Percentiles rank a stretch among this genome's conserved stretches.
phyloP scores from a whole-genome alignment of 2,797 vertebrate genomes.

The Bradypus variegatus region DNA sequence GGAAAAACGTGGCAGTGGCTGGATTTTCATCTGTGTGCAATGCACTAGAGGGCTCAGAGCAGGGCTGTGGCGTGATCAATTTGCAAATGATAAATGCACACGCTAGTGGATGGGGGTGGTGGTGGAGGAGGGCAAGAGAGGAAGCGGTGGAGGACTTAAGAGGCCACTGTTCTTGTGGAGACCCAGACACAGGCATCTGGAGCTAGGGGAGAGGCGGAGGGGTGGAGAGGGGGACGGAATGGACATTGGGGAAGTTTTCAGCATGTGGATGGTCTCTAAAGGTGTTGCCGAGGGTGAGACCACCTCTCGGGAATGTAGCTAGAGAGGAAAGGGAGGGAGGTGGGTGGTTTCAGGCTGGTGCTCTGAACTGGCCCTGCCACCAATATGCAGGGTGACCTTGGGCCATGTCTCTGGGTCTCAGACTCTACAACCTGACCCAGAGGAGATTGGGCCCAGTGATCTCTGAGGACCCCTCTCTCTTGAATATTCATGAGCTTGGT shows the following conservation, averaged over 20 bases:
- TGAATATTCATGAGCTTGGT: not conserved
- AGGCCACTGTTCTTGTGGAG: not conserved
- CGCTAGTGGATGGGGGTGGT: not conserved
- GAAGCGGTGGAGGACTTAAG: not conserved
- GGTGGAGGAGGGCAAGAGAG: not conserved
- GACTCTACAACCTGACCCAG: not conserved
- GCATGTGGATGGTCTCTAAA: not conserved
- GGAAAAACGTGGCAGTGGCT: not conserved
- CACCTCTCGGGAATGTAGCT: accelerated
- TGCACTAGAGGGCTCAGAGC: not conserved
- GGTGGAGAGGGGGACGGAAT: no score
- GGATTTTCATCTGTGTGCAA: not conserved
- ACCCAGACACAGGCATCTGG: not conserved
- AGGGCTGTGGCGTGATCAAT: not conserved
- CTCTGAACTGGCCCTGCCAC: not conserved
- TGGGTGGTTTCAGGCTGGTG: not conserved
- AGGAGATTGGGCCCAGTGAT: not conserved
- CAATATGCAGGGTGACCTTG: accelerated
- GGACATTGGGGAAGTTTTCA: not conserved
- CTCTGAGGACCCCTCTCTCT: not conserved
- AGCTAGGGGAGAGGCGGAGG: not conserved
- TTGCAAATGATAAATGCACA: not conserved
- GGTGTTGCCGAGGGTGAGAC: not conserved
- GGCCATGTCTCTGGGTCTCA: accelerated
- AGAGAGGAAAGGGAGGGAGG: accelerated